phyloP scores from a whole-genome alignment of 2,797 vertebrate genomes.

The Sebastes vulpes region DNA sequence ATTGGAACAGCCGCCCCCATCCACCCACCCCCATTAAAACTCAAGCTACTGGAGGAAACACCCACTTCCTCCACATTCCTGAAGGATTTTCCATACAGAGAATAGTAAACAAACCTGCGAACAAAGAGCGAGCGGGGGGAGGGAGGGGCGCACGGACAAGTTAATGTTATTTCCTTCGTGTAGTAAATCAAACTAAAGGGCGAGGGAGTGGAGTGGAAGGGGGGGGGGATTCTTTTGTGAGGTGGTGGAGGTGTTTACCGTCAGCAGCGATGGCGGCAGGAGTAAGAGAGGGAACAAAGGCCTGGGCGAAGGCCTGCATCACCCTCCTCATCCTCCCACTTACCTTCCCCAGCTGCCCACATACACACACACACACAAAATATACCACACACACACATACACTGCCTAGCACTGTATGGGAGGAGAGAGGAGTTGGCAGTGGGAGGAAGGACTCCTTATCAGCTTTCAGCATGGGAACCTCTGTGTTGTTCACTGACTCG shows the following conservation, averaged over 20 bases:
- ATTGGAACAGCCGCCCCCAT: conserved; percentile 32
- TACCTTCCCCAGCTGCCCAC: conserved; percentile 19
- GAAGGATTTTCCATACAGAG: conserved; percentile 82
- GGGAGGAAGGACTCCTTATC: conserved; percentile 71
- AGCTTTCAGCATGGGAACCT: conserved; percentile 71
- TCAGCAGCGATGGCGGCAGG: conserved; percentile 47
- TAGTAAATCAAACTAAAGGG: conserved; percentile 79
- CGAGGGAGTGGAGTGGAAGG: conserved; percentile 1
- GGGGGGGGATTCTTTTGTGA: conserved; percentile 52
- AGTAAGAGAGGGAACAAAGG: conserved; percentile 62
- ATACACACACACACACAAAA: conserved; percentile 16
- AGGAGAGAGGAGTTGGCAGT: conserved; percentile 26
- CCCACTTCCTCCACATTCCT: conserved; percentile 86
- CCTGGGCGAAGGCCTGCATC: conserved; percentile 39
- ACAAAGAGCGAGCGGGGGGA: conserved; percentile 63
- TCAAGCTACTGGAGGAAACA: conserved; percentile 72
- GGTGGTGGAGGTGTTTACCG: conserved; percentile 61
- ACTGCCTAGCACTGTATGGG: conserved; percentile 25
- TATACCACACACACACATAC: conserved; percentile 17
- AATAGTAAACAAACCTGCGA: conserved; percentile 86
- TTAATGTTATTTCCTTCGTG: conserved; percentile 81
- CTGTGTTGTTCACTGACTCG: conserved; percentile 62
- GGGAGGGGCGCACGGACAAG: conserved; percentile 32
- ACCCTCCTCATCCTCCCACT: conserved; percentile 48
- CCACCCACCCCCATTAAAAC: conserved; percentile 71